Evolutionary conservation across 2,113 vertebrate species (phyloP).

Genomic region (Chitala chitala): DNA sequence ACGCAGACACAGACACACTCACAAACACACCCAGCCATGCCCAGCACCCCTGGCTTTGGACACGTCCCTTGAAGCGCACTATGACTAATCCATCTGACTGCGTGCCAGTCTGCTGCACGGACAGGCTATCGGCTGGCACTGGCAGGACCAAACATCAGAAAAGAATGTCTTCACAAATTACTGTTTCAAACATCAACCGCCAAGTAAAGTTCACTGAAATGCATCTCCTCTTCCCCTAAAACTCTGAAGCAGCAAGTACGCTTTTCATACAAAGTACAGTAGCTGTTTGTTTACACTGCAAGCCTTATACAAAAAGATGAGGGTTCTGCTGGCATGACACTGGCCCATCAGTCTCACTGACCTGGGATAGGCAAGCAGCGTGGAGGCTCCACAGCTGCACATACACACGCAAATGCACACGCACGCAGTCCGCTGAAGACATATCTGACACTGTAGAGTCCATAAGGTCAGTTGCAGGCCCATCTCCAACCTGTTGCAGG

Average conservation of each 20-base stretch:
- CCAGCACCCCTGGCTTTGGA: background rate
- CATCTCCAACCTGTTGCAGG: too few relatives aligned
- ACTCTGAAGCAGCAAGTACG: background rate
- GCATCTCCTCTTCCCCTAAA: background rate
- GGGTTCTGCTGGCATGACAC: too few relatives aligned
- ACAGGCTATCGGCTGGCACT: background rate
- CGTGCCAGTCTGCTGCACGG: background rate
- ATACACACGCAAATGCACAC: too few relatives aligned
- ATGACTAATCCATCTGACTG: conserved; percentile 10
- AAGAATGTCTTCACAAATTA: background rate
- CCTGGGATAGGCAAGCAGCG: too few relatives aligned
- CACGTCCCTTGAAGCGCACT: conserved; percentile 1
- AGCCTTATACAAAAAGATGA: too few relatives aligned
- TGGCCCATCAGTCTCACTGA: too few relatives aligned
- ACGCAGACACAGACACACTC: background rate
- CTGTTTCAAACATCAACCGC: conserved; percentile 1
- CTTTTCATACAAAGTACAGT: too few relatives aligned
- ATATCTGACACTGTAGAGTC: too few relatives aligned
- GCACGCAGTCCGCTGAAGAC: too few relatives aligned
- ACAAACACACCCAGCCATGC: background rate
- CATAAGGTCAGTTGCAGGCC: too few relatives aligned
- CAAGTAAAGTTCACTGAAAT: background rate
- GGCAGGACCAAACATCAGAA: background rate
- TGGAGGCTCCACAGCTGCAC: too few relatives aligned
- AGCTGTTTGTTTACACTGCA: too few relatives aligned